Evolutionary conservation across 2,113 vertebrate genomes (phyloP).

Genomic region (Esox niger): DNA sequence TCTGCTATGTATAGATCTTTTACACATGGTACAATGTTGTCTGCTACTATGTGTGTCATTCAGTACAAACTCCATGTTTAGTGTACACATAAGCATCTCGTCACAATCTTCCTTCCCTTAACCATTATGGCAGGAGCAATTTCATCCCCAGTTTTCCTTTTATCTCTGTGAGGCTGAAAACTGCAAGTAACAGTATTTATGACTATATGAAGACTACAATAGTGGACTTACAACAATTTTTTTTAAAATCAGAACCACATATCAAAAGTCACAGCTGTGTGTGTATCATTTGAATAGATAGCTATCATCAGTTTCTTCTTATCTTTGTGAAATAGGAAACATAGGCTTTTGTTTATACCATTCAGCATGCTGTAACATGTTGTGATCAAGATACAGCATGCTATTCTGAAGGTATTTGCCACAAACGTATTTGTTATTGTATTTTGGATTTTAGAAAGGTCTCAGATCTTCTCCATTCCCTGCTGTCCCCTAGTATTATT

Average conservation of each 20-base stretch:
- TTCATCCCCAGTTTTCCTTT: conserved; percentile 15
- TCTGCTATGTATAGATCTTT: background rate
- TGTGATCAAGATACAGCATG: too few species aligned
- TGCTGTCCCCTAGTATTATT: too few species aligned
- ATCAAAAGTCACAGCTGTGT: background rate
- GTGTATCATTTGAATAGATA: conserved; percentile 41
- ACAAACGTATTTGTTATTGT: too few species aligned
- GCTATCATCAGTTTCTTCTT: too few species aligned
- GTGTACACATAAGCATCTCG: background rate
- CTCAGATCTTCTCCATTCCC: too few species aligned
- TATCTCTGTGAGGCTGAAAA: conserved; percentile 18
- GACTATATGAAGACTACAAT: background rate
- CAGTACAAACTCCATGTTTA: background rate
- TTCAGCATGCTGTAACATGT: too few species aligned
- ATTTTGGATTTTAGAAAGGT: too few species aligned
- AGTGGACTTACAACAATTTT: conserved; percentile 43
- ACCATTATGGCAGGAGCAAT: background rate
- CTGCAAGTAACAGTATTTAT: conserved; percentile 18
- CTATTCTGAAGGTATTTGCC: too few species aligned
- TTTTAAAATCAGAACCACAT: conserved; percentile 52
- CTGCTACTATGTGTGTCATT: background rate
- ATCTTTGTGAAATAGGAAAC: too few species aligned
- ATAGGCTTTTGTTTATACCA: too few species aligned
- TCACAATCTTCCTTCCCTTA: background rate
- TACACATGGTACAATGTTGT: background rate